These are phyloP conservation scores for Drosophila falleni DNA, from an alignment of 2,888 invertebrate genomes.

Conservation along the genomic window DNA sequence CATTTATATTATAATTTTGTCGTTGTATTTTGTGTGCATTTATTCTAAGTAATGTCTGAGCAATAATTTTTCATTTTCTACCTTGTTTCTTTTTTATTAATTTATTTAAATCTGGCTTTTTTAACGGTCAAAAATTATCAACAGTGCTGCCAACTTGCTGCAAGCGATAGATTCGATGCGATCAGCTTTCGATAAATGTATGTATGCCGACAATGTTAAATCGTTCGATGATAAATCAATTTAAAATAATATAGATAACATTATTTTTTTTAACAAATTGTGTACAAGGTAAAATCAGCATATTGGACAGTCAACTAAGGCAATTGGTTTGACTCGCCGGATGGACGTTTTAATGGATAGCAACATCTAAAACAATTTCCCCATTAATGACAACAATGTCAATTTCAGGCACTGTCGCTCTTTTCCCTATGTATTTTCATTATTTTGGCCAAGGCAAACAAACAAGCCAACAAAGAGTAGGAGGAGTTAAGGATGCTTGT, in stretches of 20 bases:
- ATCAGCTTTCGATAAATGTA: neutral
- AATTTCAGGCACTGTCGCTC: constrained; percentile 37
- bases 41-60: too few relatives aligned
- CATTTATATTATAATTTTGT: too few relatives aligned
- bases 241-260: too few relatives aligned
- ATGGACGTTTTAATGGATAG: constrained; percentile 25
- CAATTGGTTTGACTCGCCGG: constrained; percentile 33
- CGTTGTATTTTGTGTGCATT: too few relatives aligned
- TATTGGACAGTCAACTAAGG: constrained; percentile 6
- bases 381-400: constrained; percentile 71
- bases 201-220: neutral
- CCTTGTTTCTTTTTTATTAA: too few relatives aligned
- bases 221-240: too few relatives aligned
- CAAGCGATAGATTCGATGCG: neutral
- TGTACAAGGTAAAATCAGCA: neutral
- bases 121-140: too few relatives aligned
- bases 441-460: constrained; percentile 53
- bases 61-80: too few relatives aligned
- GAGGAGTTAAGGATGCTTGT: neutral
- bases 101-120: too few relatives aligned
- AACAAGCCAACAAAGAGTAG: constrained; percentile 24
- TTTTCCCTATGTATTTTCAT: constrained; percentile 46
- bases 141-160: too few relatives aligned
- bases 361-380: constrained; percentile 74
- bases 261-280: too few relatives aligned